These are phyloP conservation scores for Oreochromis grahami DNA, from an alignment of 2,797 vertebrate genomes.

Conservation along the genomic window DNA sequence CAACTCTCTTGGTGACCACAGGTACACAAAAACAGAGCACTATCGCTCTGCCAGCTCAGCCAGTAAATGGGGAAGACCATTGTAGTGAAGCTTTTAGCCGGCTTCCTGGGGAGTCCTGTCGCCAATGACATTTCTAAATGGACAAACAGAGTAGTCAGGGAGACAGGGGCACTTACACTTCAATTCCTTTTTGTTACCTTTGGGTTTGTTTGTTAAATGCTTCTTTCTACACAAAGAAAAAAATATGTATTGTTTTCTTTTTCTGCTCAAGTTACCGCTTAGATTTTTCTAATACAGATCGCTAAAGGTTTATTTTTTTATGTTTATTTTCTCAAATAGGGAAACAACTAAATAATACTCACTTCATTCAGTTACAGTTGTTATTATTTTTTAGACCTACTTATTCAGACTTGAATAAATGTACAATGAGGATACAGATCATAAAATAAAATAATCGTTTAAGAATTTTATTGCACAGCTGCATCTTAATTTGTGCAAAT, in stretches of 20 bases:
- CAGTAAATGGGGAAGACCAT: slow-evolving; percentile 53
- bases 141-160: slow-evolving; percentile 55
- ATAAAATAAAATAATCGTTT: neutral
- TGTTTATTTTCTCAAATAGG: neutral
- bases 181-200: slow-evolving; percentile 22
- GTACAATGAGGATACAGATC: neutral
- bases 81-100: slow-evolving; percentile 61
- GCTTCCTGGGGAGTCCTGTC: slow-evolving; percentile 52
- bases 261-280: neutral
- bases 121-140: slow-evolving; percentile 67
- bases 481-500: neutral
- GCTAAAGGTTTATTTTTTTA: neutral
- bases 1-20: slow-evolving; percentile 44
- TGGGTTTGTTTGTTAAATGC: slow-evolving; percentile 14
- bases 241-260: neutral
- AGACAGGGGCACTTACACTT: slow-evolving; percentile 37
- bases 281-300: neutral
- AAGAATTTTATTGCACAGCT: neutral
- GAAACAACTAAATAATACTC: neutral
- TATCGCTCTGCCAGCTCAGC: slow-evolving; percentile 44
- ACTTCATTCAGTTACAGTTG: neutral
- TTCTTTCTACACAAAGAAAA: neutral
- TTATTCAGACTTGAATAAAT: neutral
- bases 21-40: slow-evolving; percentile 51
- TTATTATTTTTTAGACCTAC: neutral